Evolutionary conservation across 2,888 invertebrate genomes (phyloP), one percentile per base, ranked within the genome.

Genomic region (Alloplasta piceator): DNA sequence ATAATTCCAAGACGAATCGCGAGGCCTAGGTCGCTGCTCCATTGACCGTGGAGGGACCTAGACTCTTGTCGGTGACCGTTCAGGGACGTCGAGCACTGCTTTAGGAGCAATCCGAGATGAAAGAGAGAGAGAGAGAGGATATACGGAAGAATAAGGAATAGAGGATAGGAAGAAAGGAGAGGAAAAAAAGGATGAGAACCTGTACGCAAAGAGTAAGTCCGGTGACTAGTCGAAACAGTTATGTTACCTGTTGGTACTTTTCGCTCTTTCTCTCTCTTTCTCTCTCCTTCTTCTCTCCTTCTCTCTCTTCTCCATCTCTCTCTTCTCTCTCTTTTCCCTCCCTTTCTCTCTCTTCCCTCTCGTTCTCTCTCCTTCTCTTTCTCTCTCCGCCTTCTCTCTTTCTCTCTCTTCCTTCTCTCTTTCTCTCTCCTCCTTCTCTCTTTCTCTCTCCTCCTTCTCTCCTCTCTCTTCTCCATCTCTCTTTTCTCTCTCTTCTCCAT

Each of bases 221-320:
- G 67, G 85, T 86, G 85, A 83, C 86, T 83, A 83, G 84, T 83
- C 83, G 82, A 83, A 86, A 86, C 84, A 83, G 83, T 86, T 86
- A 85, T 73, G 81, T 82, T 79, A 77, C 82, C 74, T 67, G 60
- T 14, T 26, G 26, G 26, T 26, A 26, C 26, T 26, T 52, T 61
- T 26, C 26, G 26, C 26, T 26, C 26, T 26, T 3, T 26, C 26
- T 26, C 26, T 26, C 26, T 26, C 26, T 43, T n/a, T 68, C 56
- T 46, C 56, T 16, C 43, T 48, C 48, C 67, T 60, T 61, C 43
- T 60, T 58, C 43, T 76, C 71, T 41, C 41, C 12, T 46, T 43
- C 46, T 5, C 5, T 41, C 66, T 9, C 14, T 58, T 61, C 7
- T 63, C 6, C 52, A 36, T 55, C 43, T 60, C n/a, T n/a, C n/a